Evolutionary conservation across 2,888 invertebrate species (phyloP).

Genomic region (Trimorus sp.): DNA sequence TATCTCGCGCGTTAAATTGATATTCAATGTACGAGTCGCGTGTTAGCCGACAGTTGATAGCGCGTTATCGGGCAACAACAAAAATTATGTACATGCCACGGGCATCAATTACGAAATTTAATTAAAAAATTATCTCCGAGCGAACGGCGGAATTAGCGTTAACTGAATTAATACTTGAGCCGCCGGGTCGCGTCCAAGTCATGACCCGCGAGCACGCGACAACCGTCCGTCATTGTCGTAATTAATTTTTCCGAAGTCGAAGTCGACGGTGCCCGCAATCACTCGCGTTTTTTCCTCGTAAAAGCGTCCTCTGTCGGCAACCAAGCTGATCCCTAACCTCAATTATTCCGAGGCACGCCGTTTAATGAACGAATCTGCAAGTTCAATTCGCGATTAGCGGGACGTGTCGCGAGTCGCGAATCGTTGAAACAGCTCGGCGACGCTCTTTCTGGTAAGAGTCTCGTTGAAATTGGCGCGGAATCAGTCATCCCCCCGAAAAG

Average conservation of each 20-base stretch:
- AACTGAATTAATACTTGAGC: slow-evolving; percentile 39
- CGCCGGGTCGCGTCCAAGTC: slow-evolving; percentile 17
- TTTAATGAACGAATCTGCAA: slow-evolving; percentile 23
- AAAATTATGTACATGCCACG: slow-evolving; percentile 53
- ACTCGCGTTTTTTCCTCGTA: slow-evolving; percentile 23
- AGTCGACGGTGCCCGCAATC: not conserved
- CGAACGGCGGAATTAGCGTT: slow-evolving; percentile 31
- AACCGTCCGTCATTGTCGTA: slow-evolving; percentile 12
- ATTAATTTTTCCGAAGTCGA: slow-evolving; percentile 22
- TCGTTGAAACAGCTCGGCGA: not conserved
- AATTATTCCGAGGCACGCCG: slow-evolving; percentile 18
- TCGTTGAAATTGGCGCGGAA: no score
- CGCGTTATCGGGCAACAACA: slow-evolving; percentile 53
- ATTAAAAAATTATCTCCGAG: slow-evolving; percentile 54
- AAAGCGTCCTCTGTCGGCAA: slow-evolving; percentile 1
- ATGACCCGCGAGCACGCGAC: slow-evolving; percentile 26
- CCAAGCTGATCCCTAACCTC: not conserved
- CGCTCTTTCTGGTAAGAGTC: not conserved
- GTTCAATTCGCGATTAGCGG: slow-evolving; percentile 23
- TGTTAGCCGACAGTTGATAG: slow-evolving; percentile 56
- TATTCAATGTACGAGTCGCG: slow-evolving; percentile 61
- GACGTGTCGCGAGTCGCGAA: slow-evolving; percentile 9
- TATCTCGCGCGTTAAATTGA: slow-evolving; percentile 63
- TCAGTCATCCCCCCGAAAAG: not conserved
- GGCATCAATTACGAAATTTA: slow-evolving; percentile 55